phyloP scores from a whole-genome alignment of 2,113 vertebrate genomes.

The Hydrolagus affinis region DNA sequence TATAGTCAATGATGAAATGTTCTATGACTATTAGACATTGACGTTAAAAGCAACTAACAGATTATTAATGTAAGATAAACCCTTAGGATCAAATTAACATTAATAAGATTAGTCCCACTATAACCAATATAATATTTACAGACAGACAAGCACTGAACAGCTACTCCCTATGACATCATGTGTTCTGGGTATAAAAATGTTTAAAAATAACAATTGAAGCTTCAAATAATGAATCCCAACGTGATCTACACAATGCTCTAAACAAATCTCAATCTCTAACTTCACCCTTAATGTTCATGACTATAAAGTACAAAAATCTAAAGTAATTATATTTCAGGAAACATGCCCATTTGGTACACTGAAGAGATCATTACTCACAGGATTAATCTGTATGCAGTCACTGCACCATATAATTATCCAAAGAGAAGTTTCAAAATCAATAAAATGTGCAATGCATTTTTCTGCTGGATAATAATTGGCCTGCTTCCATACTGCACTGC shows the following conservation, averaged over 20 bases:
- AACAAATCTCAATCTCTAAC: not conserved
- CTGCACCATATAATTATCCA: conserved; percentile 10
- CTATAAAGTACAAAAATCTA: not conserved
- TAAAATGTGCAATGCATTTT: conserved; percentile 21
- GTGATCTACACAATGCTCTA: not conserved
- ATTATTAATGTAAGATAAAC: not conserved
- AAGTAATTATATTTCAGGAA: not conserved
- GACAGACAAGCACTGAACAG: not conserved
- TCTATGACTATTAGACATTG: not conserved
- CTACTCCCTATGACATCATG: not conserved
- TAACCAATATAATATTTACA: not conserved
- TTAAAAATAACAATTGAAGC: not conserved
- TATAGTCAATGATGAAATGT: not conserved
- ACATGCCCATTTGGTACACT: not conserved
- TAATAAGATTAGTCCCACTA: not conserved
- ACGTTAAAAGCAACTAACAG: conserved; percentile 2
- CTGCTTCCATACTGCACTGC: not conserved
- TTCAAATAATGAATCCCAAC: not conserved
- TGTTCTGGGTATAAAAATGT: not conserved
- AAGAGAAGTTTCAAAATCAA: conserved; percentile 14
- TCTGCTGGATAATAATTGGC: not conserved
- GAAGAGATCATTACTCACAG: not conserved
- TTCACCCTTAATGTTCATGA: not conserved
- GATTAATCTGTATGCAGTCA: conserved; percentile 13
- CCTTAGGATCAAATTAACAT: not conserved